Evolutionary conservation across 2,113 vertebrate genomes (phyloP).

Genomic region (Synodontis membranacea): DNA sequence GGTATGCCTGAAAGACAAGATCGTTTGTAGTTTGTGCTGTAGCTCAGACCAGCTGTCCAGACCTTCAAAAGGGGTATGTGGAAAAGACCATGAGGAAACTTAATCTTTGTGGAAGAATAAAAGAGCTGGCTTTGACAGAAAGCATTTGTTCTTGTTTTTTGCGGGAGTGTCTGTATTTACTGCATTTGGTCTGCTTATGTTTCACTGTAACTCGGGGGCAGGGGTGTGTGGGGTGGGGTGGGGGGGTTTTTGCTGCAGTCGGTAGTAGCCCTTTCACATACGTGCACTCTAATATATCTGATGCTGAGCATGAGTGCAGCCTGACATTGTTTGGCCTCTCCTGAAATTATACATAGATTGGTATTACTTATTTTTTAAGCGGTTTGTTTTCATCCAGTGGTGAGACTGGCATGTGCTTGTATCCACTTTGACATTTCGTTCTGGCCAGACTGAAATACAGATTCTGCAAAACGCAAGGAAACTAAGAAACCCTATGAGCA

Average conservation of each 20-base stretch:
- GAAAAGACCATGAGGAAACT: neutral
- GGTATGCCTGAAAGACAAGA: slow-evolving; percentile 46
- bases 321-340: neutral
- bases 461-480: neutral
- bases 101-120: neutral
- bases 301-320: neutral
- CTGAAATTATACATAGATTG: neutral
- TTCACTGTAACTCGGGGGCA: neutral
- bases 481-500: neutral
- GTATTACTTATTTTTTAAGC: neutral
- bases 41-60: neutral
- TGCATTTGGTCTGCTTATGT: neutral
- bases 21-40: slow-evolving; percentile 12
- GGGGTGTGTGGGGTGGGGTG: neutral
- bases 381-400: neutral
- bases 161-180: neutral
- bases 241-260: neutral
- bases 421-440: neutral
- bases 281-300: neutral
- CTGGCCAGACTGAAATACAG: neutral
- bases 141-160: neutral
- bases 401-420: neutral
- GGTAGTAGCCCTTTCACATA: neutral
- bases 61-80: neutral
- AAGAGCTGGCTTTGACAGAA: neutral